Evolutionary conservation across 2,888 invertebrate species (phyloP).

Genomic region (Scelioninae gen. 2): DNA sequence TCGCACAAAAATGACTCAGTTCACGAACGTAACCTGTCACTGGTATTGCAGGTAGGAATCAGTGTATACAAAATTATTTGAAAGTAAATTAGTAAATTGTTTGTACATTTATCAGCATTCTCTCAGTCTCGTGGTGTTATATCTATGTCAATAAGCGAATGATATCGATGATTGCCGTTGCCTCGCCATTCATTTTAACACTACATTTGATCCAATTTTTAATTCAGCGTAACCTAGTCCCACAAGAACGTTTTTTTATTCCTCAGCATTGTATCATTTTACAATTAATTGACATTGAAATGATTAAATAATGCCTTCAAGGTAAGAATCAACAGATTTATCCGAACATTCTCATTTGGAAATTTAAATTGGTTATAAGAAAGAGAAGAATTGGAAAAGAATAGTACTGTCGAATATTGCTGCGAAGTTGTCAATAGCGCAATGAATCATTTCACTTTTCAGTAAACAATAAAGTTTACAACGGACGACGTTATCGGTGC

Average conservation of each 20-base stretch:
- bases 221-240: slow-evolving; percentile 19
- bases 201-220: slow-evolving; percentile 7
- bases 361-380: background rate
- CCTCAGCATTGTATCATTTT: background rate
- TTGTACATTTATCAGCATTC: background rate
- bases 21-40: background rate
- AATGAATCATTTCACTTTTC: slow-evolving; percentile 18
- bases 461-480: slow-evolving; percentile 31
- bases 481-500: slow-evolving; percentile 7
- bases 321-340: too few species aligned
- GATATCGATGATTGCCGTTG: background rate
- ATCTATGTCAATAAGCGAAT: slow-evolving; percentile 3
- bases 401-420: background rate
- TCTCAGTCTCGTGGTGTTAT: background rate
- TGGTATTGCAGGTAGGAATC: background rate
- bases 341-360: too few species aligned
- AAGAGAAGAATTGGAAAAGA: background rate
- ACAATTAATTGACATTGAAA: background rate
- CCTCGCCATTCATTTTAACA: background rate
- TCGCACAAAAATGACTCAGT: background rate
- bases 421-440: background rate
- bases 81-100: slow-evolving; percentile 20
- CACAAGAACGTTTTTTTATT: background rate
- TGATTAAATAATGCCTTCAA: slow-evolving; percentile 11
- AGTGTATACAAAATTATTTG: background rate